These are phyloP conservation scores for Mastomys coucha DNA, from an alignment of 2,113 vertebrate genomes.

Conservation along the genomic window DNA sequence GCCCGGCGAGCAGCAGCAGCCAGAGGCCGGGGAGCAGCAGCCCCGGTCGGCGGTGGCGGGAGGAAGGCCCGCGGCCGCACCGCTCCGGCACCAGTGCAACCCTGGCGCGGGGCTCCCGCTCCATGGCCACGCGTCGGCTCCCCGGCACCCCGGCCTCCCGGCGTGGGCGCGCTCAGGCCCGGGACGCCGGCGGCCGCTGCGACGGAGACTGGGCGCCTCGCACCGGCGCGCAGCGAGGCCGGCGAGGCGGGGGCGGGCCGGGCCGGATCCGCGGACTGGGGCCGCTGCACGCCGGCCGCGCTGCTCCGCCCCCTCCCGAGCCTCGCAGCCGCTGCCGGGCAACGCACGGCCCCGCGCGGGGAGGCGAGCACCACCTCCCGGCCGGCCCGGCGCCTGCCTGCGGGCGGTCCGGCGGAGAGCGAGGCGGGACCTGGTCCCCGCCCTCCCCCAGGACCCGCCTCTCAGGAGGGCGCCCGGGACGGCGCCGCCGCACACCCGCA, in stretches of 20 bases:
- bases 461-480: slow-evolving; percentile 18
- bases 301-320: slow-evolving; percentile 80
- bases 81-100: slow-evolving; percentile 81
- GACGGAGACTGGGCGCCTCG: slow-evolving; percentile 43
- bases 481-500: background rate
- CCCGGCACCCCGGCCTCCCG: slow-evolving; percentile 44
- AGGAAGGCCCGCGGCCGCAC: slow-evolving; percentile 76
- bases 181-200: slow-evolving; percentile 48
- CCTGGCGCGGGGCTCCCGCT: slow-evolving; percentile 81
- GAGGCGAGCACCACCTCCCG: slow-evolving; percentile 79
- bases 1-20: slow-evolving; percentile 75
- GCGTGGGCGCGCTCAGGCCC: slow-evolving; percentile 1
- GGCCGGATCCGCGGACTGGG: slow-evolving; percentile 66
- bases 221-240: slow-evolving; percentile 56
- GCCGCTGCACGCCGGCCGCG: slow-evolving; percentile 61
- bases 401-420: background rate
- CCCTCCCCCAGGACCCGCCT: slow-evolving; percentile 52
- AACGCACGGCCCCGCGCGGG: slow-evolving; percentile 59
- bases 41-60: slow-evolving; percentile 65
- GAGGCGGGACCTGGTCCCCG: background rate
- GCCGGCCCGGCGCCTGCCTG: slow-evolving; percentile 63
- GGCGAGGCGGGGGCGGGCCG: slow-evolving; percentile 62
- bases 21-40: slow-evolving; percentile 66
- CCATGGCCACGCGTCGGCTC: slow-evolving; percentile 81
- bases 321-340: slow-evolving; percentile 69